Percentiles rank a stretch among this genome's conserved stretches.
Conservation (phyloP, 2,888 invertebrate species). For the Lepidonotus clava region DNA sequence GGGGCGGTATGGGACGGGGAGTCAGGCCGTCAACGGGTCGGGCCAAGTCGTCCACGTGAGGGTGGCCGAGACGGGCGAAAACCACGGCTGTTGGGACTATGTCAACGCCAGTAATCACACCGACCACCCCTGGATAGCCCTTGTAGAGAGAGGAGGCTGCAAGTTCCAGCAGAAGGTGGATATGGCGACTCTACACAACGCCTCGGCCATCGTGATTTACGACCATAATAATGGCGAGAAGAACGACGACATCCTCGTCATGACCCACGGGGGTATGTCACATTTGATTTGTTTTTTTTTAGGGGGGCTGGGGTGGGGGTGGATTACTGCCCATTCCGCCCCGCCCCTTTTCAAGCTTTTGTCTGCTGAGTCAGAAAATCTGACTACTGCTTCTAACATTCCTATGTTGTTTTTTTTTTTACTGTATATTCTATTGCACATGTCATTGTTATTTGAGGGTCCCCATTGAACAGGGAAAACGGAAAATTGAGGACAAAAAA, state of each 20-base stretch:
- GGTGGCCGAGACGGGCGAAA: conserved; percentile 82
- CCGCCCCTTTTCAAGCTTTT: too few relatives aligned
- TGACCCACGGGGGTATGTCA: conserved; percentile 84
- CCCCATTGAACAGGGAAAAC: too few relatives aligned
- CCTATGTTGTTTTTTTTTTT: too few relatives aligned
- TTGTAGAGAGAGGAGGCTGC: conserved; percentile 89
- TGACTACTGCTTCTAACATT: too few relatives aligned
- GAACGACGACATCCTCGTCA: conserved; percentile 86
- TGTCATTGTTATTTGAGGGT: too few relatives aligned
- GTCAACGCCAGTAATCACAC: conserved; percentile 61
- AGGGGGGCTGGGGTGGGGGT: too few relatives aligned
- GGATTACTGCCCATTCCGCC: too few relatives aligned
- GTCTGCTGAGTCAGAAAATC: too few relatives aligned
- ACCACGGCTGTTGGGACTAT: conserved; percentile 77
- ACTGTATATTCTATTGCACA: too few relatives aligned
- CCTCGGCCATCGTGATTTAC: conserved; percentile 90
- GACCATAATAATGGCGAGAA: conserved; percentile 84
- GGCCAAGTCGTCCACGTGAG: conserved; percentile 89
- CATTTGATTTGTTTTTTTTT: too few relatives aligned
- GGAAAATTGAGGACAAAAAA: too few relatives aligned
- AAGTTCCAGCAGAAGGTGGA: conserved; percentile 91
- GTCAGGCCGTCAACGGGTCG: conserved; percentile 83
- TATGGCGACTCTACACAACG: conserved; percentile 86
- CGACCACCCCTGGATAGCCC: conserved; percentile 89
- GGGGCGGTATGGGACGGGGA: conserved; percentile 83